Conservation (phyloP, 2,113 vertebrate species). For the Daphoenositta chrysoptera region DNA sequence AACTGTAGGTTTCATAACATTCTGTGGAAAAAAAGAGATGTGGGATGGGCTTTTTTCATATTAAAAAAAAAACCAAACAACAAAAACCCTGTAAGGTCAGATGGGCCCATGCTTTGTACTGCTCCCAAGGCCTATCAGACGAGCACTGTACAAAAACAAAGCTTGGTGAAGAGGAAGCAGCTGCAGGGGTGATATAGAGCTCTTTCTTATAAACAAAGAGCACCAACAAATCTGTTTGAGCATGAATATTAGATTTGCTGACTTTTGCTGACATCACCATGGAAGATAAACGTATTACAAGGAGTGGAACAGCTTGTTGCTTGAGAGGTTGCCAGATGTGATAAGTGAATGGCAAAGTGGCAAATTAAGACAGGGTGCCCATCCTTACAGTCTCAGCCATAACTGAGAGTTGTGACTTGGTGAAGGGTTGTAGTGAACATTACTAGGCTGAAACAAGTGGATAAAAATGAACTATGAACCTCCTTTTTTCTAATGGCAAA, state of each 20-base stretch:
- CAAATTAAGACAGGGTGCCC: conserved; percentile 35
- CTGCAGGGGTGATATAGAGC: conserved; percentile 67
- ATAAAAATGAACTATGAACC: conserved; percentile 63
- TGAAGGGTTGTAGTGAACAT: conserved; percentile 54
- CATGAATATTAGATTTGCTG: conserved; percentile 76
- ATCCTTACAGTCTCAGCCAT: conserved; percentile 1
- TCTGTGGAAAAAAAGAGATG: not conserved
- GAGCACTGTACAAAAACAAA: conserved; percentile 49
- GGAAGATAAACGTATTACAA: conserved; percentile 73
- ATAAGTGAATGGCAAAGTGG: conserved; percentile 70
- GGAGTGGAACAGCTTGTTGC: conserved; percentile 67
- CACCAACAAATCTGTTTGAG: conserved; percentile 56
- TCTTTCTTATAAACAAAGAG: conserved; percentile 71
- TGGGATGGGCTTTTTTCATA: not conserved
- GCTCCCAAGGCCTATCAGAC: conserved; percentile 44
- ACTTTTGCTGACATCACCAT: conserved; percentile 73
- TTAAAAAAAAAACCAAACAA: not conserved
- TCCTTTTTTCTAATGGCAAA: conserved; percentile 10
- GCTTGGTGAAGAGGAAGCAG: conserved; percentile 75
- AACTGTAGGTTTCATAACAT: not conserved
- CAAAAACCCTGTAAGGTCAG: not conserved
- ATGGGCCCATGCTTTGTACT: conserved; percentile 47
- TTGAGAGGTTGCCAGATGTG: conserved; percentile 69
- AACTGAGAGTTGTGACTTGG: conserved; percentile 7
- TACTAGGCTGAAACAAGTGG: conserved; percentile 68